Evolutionary conservation across 2,797 vertebrate genomes (phyloP), one percentile per base, ranked within the genome.

Genomic region (Megalops cyprinoides): DNA sequence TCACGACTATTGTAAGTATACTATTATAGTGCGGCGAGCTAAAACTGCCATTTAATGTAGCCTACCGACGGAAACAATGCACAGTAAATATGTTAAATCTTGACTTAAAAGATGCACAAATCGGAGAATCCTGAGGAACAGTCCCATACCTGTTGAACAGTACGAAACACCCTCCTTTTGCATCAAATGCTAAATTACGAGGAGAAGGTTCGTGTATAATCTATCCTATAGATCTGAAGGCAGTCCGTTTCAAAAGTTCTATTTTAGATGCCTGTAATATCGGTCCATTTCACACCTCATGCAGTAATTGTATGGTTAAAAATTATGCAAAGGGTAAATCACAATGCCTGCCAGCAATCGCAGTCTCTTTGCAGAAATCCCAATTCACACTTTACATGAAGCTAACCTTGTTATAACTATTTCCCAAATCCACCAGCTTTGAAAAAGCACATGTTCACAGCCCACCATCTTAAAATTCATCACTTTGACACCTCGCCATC

Each of bases 311-410:
- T 90, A 90, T 90, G 91, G 93, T 94, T 92, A 92, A 93, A 94
- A 95, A 94, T 93, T 94, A 94, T 93, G 92, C 92, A 83, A 94
- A 94, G 92, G 93, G 92, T 93, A 93, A 92, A 94, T 94, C 93
- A 95, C 92, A 94, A 92, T 93, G 93, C 92, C 94, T 94, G 92
- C 94, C 94, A 94, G 93, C 93, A 95, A 93, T 94, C 93, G 92
- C 94, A 94, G 94, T 92, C 94, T 95, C 94, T 95, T 96, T 94
- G 94, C 95, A 95, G 94, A 96, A 96, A 96, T 96, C 93, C 94
- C 91, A 95, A 95, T 96, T 97, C 94, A 94, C 95, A 96, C 95
- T 95, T 96, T 94, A 95, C 92, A 95, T 94, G 93, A 94, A 93
- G 94, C 94, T 95, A 94, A 96, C 95, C 95, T 94, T 95, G 95